These are phyloP conservation scores for Speoplatyrhinus poulsoni DNA, from an alignment of 2,113 vertebrate species.

Conservation along the genomic window DNA sequence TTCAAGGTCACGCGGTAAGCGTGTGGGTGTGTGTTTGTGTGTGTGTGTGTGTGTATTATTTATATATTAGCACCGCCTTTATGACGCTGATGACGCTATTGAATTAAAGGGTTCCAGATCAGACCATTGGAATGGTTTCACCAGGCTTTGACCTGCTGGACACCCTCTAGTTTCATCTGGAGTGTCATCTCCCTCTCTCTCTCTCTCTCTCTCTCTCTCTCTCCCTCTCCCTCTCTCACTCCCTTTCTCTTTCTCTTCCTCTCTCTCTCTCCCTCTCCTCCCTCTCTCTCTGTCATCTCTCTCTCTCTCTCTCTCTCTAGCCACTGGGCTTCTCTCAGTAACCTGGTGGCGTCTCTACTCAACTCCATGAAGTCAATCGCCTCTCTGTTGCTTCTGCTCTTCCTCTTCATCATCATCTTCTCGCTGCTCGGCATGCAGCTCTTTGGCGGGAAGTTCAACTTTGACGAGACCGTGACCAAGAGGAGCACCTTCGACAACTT, in stretches of 20 bases:
- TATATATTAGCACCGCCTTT: too few relatives aligned
- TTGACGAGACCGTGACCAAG: conserved; percentile 96
- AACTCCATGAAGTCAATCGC: conserved; percentile 99
- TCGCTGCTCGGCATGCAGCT: conserved; percentile 99
- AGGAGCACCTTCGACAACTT: conserved; percentile 98
- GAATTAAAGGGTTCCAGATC: too few relatives aligned
- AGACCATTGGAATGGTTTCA: too few relatives aligned
- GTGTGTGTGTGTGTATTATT: background rate
- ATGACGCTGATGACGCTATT: too few relatives aligned
- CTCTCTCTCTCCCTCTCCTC: background rate
- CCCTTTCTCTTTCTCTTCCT: too few relatives aligned
- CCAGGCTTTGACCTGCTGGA: too few relatives aligned
- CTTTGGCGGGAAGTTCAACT: conserved; percentile 98
- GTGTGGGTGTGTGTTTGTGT: too few relatives aligned
- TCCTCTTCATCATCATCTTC: conserved; percentile 99
- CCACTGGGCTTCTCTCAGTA: conserved; percentile 98
- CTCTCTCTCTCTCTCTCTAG: conserved; percentile 52
- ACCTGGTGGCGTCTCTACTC: conserved; percentile 95
- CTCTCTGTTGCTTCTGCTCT: conserved; percentile 94
- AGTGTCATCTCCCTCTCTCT: too few relatives aligned
- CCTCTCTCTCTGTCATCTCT: too few relatives aligned
- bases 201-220: too few relatives aligned
- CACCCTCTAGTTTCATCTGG: too few relatives aligned
- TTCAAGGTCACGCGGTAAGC: conserved; percentile 98
- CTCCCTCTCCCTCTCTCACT: too few relatives aligned